Base-by-base conservation (phyloP, 2,797 vertebrate genomes). In the Lutjanus campechanus region DNA sequence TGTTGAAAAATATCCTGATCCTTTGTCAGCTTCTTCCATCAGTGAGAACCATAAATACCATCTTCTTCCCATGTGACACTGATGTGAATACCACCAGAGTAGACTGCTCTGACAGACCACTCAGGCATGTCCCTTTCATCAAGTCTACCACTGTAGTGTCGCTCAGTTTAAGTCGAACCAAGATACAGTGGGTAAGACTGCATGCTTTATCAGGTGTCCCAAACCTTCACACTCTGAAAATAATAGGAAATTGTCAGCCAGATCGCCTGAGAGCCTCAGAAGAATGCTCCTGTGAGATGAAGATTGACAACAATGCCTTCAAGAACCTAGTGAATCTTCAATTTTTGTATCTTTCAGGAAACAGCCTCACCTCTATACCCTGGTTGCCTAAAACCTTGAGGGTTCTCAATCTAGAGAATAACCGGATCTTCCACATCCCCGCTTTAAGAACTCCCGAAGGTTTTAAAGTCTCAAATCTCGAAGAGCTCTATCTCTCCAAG, bases 21-120 rank as follows among this genome's bases (percentile, higher is more conserved):
- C 5, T 84, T 73, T 49, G 75, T 77, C 90, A 91, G 49, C 76
- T 92, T 85, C 63, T 90, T 56, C 68, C 67, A 20, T 68, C 89
- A 47, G 91, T 91, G 65, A 83, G 75, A 46, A 86, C 92, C 8
- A 88, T 89, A 55, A 91, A 95, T 84, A 93, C 92, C 8, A 67
- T 58, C 7, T 97, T 96, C 82, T 94, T 96, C n/a, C 97, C 97
- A 73, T 98, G 97, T 85, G 95, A 97, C 44, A 85, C 93, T 46
- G 82, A 91, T 65, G 51, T 40, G 11, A 86, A 88, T 0, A 74
- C 69, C 56, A 90, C 84, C 13, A 11, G 7, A 12, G 93, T 97
- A 10, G 89, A 96, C 88, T 97, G 97, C 80, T 79, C 62, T 8
- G 73, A 79, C 40, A 94, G 96, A 58, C 81, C 82, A 13, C 85